Conservation (phyloP, 2,113 vertebrate genomes). For the Rattus rattus region DNA sequence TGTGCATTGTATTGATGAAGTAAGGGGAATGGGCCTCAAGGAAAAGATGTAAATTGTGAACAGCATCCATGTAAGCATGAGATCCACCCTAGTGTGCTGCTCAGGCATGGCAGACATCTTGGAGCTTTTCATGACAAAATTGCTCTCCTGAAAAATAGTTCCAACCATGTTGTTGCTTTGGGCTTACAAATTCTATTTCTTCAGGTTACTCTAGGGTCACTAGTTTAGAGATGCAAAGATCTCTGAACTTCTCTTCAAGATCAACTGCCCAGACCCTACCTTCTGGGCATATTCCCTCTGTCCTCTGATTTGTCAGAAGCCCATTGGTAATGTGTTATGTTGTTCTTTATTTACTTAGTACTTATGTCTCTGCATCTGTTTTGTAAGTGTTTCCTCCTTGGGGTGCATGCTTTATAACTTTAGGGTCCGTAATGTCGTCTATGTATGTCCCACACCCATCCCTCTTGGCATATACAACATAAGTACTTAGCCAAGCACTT, state of each 20-base stretch:
- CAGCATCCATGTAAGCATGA: background rate
- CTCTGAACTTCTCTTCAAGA: background rate
- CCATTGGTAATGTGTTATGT: background rate
- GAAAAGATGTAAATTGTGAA: slow-evolving; percentile 16
- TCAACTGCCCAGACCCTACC: background rate
- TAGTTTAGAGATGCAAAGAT: background rate
- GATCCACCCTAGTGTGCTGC: background rate
- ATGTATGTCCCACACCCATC: too few relatives aligned
- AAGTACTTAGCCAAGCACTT: background rate
- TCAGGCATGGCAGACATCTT: background rate
- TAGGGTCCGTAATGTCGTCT: background rate
- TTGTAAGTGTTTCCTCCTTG: background rate
- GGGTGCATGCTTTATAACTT: background rate
- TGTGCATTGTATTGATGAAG: background rate
- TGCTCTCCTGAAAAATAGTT: background rate
- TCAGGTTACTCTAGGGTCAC: background rate
- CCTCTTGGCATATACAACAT: background rate
- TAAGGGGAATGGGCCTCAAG: background rate
- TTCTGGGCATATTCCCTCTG: background rate
- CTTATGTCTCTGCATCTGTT: background rate
- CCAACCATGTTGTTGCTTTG: background rate
- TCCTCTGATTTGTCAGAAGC: background rate
- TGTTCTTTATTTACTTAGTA: background rate
- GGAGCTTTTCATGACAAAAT: background rate
- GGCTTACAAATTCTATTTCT: background rate